These are phyloP conservation scores for Enteromius paludinosus DNA, from an alignment of 2,797 vertebrate species.

Conservation along the genomic window DNA sequence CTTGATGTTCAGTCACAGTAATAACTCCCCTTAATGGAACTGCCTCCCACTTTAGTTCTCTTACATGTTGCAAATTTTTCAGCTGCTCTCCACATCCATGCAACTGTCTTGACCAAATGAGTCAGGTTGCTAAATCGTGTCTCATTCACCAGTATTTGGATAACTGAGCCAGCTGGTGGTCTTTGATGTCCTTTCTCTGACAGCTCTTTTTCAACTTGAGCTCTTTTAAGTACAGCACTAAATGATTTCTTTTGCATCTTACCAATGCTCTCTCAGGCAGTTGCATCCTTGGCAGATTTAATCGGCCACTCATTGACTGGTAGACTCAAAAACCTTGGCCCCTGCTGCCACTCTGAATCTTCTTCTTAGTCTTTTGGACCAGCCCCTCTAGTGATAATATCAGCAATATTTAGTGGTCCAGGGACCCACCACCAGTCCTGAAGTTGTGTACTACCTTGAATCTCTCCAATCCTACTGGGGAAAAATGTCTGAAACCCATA, in stretches of 20 bases:
- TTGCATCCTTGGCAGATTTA: background rate
- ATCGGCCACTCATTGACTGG: background rate
- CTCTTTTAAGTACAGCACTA: no score
- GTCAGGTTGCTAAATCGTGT: constrained; percentile 37
- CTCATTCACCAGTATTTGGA: background rate
- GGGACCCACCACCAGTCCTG: constrained; percentile 53
- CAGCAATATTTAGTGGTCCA: background rate
- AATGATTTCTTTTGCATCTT: no score
- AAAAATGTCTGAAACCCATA: no score
- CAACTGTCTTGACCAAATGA: constrained; percentile 32
- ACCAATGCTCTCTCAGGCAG: constrained; percentile 31
- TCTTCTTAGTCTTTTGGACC: constrained; percentile 11
- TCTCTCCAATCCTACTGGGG: no score
- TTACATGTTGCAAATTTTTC: constrained; percentile 7
- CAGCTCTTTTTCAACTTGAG: no score
- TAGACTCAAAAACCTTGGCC: constrained; percentile 17
- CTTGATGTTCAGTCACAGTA: constrained; percentile 17
- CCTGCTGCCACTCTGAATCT: constrained; percentile 25
- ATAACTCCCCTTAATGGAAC: constrained; percentile 9
- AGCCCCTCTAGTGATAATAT: background rate
- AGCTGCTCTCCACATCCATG: constrained; percentile 44
- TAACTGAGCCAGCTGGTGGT: background rate
- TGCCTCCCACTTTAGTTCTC: constrained; percentile 35
- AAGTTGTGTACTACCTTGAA: background rate
- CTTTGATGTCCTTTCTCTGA: no score